Evolutionary conservation across 2,888 invertebrate species (phyloP).

Genomic region (Ryuthela nishihirai): DNA sequence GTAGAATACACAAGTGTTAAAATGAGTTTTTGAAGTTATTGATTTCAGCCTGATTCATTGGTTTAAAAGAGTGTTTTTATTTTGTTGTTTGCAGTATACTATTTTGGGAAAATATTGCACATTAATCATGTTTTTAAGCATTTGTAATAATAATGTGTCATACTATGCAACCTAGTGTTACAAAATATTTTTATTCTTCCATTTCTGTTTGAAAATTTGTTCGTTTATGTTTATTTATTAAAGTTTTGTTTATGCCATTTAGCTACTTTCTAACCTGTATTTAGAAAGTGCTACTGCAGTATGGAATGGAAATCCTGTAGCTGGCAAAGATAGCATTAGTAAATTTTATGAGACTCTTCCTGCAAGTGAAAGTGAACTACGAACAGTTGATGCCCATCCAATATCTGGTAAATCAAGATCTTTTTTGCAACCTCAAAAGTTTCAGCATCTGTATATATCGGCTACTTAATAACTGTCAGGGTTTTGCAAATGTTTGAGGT

Average conservation of each 20-base stretch:
- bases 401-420: constrained; percentile 58
- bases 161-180: not conserved
- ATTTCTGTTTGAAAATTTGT: not conserved
- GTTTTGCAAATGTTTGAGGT: too few species aligned
- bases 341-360: constrained; percentile 82
- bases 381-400: constrained; percentile 82
- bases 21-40: too few species aligned
- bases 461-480: too few species aligned
- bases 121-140: not conserved
- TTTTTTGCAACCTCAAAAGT: not conserved
- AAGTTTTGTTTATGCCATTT: constrained; percentile 42
- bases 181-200: not conserved
- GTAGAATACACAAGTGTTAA: too few species aligned
- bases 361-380: constrained; percentile 68
- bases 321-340: constrained; percentile 74
- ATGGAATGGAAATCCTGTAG: constrained; percentile 88
- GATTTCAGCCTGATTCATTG: too few species aligned
- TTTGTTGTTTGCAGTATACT: not conserved
- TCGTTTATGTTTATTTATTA: not conserved
- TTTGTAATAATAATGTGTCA: not conserved
- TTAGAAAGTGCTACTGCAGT: constrained; percentile 76
- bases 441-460: too few species aligned
- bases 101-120: not conserved
- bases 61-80: too few species aligned
- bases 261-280: constrained; percentile 58